Conservation (phyloP, 2,797 vertebrate species). For the Gadopsis bispinosus region DNA sequence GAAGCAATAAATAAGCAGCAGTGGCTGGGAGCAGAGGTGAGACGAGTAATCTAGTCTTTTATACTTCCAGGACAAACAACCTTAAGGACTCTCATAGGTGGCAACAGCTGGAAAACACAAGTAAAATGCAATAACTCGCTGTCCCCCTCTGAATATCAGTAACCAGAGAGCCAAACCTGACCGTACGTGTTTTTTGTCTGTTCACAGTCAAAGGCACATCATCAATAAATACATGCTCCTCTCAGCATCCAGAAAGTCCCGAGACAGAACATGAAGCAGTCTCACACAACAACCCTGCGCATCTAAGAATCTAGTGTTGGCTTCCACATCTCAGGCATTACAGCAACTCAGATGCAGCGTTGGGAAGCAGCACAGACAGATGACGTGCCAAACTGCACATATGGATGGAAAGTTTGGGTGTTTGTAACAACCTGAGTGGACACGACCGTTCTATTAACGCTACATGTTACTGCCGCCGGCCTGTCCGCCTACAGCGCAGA, state of each 20-base stretch:
- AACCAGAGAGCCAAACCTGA: background rate
- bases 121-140: background rate
- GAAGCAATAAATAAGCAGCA: constrained; percentile 45
- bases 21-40: constrained; percentile 10
- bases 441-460: background rate
- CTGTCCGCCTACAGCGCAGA: background rate
- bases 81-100: constrained; percentile 10
- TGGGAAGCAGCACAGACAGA: background rate
- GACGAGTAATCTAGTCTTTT: constrained; percentile 30
- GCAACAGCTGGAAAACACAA: background rate
- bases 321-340: background rate
- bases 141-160: background rate
- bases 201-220: constrained; percentile 8
- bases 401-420: background rate
- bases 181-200: background rate
- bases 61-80: constrained; percentile 3
- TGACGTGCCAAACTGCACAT: background rate
- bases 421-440: background rate
- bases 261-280: background rate
- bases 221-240: constrained; percentile 6
- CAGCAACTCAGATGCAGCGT: background rate
- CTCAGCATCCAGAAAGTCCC: constrained; percentile 2
- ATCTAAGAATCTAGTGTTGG: background rate
- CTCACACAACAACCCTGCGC: background rate
- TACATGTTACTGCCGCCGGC: background rate